These are phyloP conservation scores for Apomyelois bistriatella DNA, from an alignment of 2,888 invertebrate species.

Conservation along the genomic window DNA sequence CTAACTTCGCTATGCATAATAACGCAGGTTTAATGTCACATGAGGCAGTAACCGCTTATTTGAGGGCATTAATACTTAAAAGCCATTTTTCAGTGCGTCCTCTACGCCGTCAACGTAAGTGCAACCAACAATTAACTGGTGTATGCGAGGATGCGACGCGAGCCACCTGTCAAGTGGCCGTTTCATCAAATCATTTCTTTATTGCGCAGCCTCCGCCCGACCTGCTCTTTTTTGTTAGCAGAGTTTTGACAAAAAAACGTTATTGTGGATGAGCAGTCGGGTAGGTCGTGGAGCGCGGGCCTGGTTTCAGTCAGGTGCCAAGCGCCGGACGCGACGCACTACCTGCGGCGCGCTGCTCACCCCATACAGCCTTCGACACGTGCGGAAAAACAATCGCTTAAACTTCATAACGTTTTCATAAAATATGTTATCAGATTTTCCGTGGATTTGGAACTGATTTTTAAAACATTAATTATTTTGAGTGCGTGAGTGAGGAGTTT, in stretches of 20 bases:
- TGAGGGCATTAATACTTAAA: slow-evolving; percentile 70
- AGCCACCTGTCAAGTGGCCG: slow-evolving; percentile 75
- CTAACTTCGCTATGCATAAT: slow-evolving; percentile 47
- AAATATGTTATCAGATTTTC: slow-evolving; percentile 22
- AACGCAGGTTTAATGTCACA: slow-evolving; percentile 57
- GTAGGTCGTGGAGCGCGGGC: slow-evolving; percentile 76
- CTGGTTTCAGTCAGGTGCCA: slow-evolving; percentile 74
- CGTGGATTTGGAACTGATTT: slow-evolving; percentile 22
- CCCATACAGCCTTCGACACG: slow-evolving; percentile 49
- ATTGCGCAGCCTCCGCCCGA: slow-evolving; percentile 68
- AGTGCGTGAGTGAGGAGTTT: slow-evolving; percentile 54
- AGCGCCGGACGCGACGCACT: slow-evolving; percentile 69
- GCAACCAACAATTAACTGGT: slow-evolving; percentile 68
- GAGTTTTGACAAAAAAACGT: slow-evolving; percentile 70
- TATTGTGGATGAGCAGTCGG: slow-evolving; percentile 64
- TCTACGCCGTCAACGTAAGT: slow-evolving; percentile 51
- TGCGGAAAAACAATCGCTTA: slow-evolving; percentile 24
- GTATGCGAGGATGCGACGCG: slow-evolving; percentile 61
- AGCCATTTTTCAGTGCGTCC: slow-evolving; percentile 68
- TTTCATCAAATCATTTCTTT: slow-evolving; percentile 79
- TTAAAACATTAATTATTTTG: slow-evolving; percentile 8
- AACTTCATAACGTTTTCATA: slow-evolving; percentile 12
- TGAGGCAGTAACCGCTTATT: slow-evolving; percentile 62
- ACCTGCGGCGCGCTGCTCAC: slow-evolving; percentile 35
- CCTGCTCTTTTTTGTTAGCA: slow-evolving; percentile 65